Evolutionary conservation across 1,140 invertebrate genomes (phyloP).

Genomic region (Sinella curviseta): DNA sequence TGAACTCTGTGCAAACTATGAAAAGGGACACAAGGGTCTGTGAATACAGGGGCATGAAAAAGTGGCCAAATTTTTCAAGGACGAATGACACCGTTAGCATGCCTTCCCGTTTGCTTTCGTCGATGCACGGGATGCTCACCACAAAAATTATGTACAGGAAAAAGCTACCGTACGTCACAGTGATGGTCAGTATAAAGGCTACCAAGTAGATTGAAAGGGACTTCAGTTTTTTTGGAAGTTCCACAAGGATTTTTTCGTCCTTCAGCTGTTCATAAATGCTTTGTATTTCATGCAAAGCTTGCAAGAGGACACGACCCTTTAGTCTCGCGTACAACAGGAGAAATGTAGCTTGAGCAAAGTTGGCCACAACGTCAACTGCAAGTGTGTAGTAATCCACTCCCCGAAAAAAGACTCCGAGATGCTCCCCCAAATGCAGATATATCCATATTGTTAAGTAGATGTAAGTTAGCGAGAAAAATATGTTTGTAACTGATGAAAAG

Average conservation of each 20-base stretch:
- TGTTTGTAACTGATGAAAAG: neutral
- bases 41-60: neutral
- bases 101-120: neutral
- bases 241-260: neutral
- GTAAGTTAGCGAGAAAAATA: neutral
- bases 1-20: neutral
- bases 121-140: neutral
- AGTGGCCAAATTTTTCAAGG: neutral
- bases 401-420: neutral
- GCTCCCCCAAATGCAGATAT: neutral
- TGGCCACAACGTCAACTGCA: neutral
- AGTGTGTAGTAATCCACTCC: neutral
- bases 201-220: neutral
- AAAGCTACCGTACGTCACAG: neutral
- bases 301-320: neutral
- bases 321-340: neutral
- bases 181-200: neutral
- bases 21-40: neutral
- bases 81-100: neutral
- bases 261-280: neutral
- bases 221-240: neutral
- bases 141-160: neutral
- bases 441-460: neutral
- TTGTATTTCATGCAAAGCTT: neutral
- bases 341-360: neutral